Evolutionary conservation across 2,888 invertebrate species (phyloP), one percentile per base, ranked within the genome.

Genomic region (Aethes cnicana): DNA sequence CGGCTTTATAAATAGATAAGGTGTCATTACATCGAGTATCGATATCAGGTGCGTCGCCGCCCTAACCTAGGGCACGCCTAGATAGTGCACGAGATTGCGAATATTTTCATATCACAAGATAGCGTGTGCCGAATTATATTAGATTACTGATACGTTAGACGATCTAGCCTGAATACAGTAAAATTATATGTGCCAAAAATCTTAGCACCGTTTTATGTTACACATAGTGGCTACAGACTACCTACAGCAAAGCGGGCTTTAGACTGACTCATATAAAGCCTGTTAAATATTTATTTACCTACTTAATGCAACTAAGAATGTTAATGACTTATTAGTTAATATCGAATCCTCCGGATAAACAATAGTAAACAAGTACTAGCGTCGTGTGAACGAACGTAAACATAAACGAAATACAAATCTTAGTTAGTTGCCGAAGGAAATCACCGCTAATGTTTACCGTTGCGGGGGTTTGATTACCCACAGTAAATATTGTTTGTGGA

Each of bases 51-150:
- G 11, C 57, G 63, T 72, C 72, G 56, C 84, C 69, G 64, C 81
- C 62, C 82, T 81, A 77, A 70, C 71, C 77, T 81, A 82, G 81
- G 81, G 80, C 79, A 77, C 77, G 81, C 79, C 78, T 73, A 75
- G 70, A 79, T 87, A 88, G 28, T 65, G 76, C 78, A 79, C 63
- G 74, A 83, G 84, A 86, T 86, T 82, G 84, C 74, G 74, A 79
- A 79, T 77, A 69, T 76, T 70, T 77, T 63, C 74, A 77, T 76
- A 73, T 72, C 62, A 55, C 53, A 23, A 55, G 87, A 87, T 87
- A 87, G 72, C 63, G 71, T 57, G 78, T 68, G 67, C 79, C 76
- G 79, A 84, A 85, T 86, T 82, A 79, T 71, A 66, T 67, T 72
- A 78, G 79, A 79, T 79, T 79, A 77, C 57, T 65, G 61, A 63